Conservation (phyloP, 2,113 vertebrate genomes). For the Macquaria australasica region DNA sequence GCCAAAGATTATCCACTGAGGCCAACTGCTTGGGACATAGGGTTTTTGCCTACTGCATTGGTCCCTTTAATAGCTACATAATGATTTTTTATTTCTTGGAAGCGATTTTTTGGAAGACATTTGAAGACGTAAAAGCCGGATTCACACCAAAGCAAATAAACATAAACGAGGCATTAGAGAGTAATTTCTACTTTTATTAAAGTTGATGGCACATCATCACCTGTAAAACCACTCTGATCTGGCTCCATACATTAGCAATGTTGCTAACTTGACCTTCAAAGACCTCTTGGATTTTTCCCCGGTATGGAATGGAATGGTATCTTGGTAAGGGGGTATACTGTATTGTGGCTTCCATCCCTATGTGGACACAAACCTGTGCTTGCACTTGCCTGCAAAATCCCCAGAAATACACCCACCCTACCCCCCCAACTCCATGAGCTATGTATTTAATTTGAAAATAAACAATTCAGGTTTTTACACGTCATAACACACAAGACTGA, state of each 20-base stretch:
- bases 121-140: neutral
- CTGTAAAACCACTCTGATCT: neutral
- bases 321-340: neutral
- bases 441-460: too few species aligned
- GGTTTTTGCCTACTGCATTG: neutral
- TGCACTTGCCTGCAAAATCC: neutral
- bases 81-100: neutral
- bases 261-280: neutral
- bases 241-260: neutral
- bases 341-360: neutral
- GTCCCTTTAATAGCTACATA: neutral
- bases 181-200: neutral
- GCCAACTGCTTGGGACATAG: neutral
- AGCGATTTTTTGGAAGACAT: neutral
- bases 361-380: neutral
- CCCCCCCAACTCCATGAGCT: too few species aligned
- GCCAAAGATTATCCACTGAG: constrained; percentile 24
- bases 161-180: too few species aligned
- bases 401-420: too few species aligned
- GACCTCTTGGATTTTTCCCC: neutral
- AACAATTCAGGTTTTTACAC: too few species aligned
- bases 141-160: neutral
- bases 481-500: neutral
- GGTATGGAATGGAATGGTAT: neutral
- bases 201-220: neutral